Conservation (phyloP, 2,797 vertebrate genomes). For the Enteromius thamalakanensis region DNA sequence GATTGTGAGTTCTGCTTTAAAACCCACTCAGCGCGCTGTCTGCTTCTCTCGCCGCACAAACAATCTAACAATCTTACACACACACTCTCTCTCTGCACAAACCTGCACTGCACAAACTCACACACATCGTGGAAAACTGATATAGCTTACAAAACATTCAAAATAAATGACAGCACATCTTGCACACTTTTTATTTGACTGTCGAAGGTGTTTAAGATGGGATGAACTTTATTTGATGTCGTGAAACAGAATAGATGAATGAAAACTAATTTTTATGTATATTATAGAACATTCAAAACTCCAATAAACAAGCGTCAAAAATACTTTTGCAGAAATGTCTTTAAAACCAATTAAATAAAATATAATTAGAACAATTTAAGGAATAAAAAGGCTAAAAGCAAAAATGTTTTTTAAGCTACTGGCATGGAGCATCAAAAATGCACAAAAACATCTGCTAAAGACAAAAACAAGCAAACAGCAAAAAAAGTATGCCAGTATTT, state of each 20-base stretch:
- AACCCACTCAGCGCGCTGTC: slow-evolving; percentile 32
- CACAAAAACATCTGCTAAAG: background rate
- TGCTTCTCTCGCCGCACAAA: slow-evolving; percentile 30
- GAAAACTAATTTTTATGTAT: background rate
- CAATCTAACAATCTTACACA: slow-evolving; percentile 56
- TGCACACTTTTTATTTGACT: background rate
- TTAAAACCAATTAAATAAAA: background rate
- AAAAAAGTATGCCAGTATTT: slow-evolving; percentile 11
- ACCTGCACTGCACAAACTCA: slow-evolving; percentile 50
- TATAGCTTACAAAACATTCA: background rate
- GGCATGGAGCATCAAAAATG: background rate
- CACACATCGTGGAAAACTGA: slow-evolving; percentile 30
- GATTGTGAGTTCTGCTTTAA: slow-evolving; percentile 48
- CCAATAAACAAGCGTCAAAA: background rate
- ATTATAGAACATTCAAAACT: background rate
- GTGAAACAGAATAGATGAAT: background rate
- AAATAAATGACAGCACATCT: background rate
- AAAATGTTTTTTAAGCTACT: background rate
- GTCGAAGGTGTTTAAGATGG: background rate
- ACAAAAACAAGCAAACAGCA: background rate
- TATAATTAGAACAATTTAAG: background rate
- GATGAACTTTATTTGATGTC: background rate
- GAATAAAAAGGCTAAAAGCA: background rate
- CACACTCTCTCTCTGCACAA: slow-evolving; percentile 60
- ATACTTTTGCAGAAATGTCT: background rate